Conservation (phyloP, 64 coral and sea anemone genomes). For the Dendrophyllia cribrosa region DNA sequence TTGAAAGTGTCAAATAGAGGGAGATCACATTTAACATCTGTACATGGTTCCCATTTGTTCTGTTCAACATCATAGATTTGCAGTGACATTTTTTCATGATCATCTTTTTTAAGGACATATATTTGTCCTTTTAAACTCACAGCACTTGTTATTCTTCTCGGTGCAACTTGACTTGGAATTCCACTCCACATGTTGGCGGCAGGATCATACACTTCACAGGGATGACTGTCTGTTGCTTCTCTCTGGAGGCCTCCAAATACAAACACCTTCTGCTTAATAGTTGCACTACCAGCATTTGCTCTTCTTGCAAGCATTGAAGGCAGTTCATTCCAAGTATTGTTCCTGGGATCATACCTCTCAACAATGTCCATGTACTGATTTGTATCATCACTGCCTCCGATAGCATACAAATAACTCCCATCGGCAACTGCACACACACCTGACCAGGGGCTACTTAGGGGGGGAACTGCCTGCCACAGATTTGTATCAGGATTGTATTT, state of each 20-base stretch:
- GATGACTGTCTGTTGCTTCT: background rate
- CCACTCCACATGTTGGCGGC: background rate
- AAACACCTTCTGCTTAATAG: background rate
- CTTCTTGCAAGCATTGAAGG: background rate
- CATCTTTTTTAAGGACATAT: background rate
- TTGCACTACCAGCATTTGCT: background rate
- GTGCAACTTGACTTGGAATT: background rate
- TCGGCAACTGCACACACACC: slow-evolving; percentile 66
- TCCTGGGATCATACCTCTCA: slow-evolving; percentile 46
- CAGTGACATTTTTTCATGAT: background rate
- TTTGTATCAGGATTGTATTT: slow-evolving; percentile 22
- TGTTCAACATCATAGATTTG: background rate
- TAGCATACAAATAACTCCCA: slow-evolving; percentile 49
- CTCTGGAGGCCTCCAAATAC: background rate
- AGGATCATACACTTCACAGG: background rate
- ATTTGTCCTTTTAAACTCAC: background rate
- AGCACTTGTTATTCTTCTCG: background rate
- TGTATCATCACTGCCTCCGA: slow-evolving; percentile 22
- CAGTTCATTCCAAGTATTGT: slow-evolving; percentile 5
- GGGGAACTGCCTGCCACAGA: slow-evolving; percentile 41
- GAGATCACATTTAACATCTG: too few relatives aligned
- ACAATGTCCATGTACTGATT: slow-evolving; percentile 33
- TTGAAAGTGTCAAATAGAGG: too few relatives aligned
- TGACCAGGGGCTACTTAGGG: slow-evolving; percentile 21
- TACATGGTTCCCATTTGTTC: background rate